Percentiles rank a stretch among this genome's conserved stretches.
Conservation (phyloP, 2,797 vertebrate genomes). For the Acanthis flammea region DNA sequence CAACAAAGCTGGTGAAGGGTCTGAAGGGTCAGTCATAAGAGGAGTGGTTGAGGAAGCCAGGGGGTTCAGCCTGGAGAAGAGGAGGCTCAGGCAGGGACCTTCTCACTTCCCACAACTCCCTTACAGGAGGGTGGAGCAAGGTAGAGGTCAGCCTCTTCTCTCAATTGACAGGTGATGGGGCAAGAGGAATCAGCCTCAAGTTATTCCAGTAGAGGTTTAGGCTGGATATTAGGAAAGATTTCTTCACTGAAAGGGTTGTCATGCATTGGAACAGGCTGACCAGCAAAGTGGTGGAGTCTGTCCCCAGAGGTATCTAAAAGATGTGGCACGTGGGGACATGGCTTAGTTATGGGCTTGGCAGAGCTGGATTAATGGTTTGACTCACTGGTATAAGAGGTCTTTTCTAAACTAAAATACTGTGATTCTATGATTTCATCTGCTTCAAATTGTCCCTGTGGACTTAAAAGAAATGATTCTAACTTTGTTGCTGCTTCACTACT, state of each 20-base stretch:
- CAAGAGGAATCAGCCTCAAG: not conserved
- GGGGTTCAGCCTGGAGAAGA: not conserved
- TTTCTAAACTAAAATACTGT: not conserved
- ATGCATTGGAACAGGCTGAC: not conserved
- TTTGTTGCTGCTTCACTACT: not conserved
- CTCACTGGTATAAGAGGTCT: not conserved
- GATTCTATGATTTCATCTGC: not conserved
- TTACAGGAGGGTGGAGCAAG: not conserved
- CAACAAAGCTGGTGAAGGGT: not conserved
- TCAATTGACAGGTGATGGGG: not conserved
- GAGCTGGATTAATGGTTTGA: not conserved
- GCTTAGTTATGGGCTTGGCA: not conserved
- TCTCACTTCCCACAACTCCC: not conserved
- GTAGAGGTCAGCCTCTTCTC: not conserved
- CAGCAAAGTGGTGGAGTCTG: not conserved
- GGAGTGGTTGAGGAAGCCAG: not conserved
- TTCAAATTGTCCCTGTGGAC: not conserved
- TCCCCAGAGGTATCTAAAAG: not conserved
- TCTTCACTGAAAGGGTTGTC: not conserved
- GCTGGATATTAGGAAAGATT: not conserved
- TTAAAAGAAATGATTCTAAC: not conserved
- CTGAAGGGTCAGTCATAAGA: not conserved
- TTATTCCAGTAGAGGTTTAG: not conserved
- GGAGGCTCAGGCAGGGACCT: accelerated
- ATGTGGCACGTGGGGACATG: not conserved